Evolutionary conservation across 2,113 vertebrate species (phyloP).

Genomic region (Xiphophorus maculatus): DNA sequence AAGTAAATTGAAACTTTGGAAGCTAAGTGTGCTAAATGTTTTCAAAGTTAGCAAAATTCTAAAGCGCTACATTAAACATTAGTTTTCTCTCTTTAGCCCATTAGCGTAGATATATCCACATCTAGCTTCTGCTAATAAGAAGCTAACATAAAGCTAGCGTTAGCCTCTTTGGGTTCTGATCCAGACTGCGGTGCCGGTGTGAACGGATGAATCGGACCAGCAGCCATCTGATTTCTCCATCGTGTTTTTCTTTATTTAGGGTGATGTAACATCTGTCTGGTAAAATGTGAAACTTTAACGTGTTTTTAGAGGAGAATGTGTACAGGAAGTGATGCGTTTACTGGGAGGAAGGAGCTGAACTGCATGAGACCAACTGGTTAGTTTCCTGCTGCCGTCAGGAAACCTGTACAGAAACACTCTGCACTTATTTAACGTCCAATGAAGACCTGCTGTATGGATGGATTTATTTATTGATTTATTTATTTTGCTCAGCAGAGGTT

Average conservation of each 20-base stretch:
- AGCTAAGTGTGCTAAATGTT: too few species aligned
- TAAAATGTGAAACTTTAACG: constrained; percentile 57
- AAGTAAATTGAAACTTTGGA: too few species aligned
- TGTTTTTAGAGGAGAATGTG: constrained; percentile 32
- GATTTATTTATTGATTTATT: constrained; percentile 62
- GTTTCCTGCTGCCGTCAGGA: constrained; percentile 30
- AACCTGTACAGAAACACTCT: constrained; percentile 73
- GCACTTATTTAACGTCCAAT: constrained; percentile 55
- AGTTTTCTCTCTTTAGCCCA: too few species aligned
- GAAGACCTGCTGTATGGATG: constrained; percentile 18
- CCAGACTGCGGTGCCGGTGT: constrained; percentile 42
- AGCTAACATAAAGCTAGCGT: neutral
- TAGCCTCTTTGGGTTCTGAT: neutral
- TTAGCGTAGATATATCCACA: too few species aligned
- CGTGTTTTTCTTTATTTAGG: constrained; percentile 24
- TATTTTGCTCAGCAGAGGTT: constrained; percentile 43
- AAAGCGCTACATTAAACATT: neutral
- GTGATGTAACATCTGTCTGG: constrained; percentile 23
- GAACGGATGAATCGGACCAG: constrained; percentile 12
- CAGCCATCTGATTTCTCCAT: constrained; percentile 45
- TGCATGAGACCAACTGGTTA: constrained; percentile 44
- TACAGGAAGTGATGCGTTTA: neutral
- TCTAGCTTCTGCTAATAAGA: neutral
- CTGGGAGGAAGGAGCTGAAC: constrained; percentile 7
- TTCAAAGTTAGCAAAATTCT: too few species aligned